phyloP scores from a whole-genome alignment of 2,113 vertebrate genomes.

The Ovibos moschatus region DNA sequence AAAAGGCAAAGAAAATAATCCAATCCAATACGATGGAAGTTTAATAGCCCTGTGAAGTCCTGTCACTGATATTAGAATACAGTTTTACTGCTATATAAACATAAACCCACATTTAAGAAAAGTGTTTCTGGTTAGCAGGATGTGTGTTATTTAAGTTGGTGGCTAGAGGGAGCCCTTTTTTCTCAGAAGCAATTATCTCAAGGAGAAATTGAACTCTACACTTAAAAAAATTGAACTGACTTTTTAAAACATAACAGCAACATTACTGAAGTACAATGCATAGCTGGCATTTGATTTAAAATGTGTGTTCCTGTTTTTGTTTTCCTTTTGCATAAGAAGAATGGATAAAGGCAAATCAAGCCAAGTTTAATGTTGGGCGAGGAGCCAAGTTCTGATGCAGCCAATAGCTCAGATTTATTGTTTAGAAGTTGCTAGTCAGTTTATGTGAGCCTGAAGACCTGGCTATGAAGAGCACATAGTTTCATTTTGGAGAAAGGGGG shows the following conservation, averaged over 20 bases:
- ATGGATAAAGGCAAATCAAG: background rate
- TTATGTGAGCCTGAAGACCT: background rate
- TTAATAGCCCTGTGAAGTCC: slow-evolving; percentile 68
- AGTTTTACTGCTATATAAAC: slow-evolving; percentile 77
- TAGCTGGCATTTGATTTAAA: background rate
- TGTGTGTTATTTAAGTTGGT: slow-evolving; percentile 55
- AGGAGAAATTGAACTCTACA: background rate
- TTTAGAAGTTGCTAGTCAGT: background rate
- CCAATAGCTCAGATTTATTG: background rate
- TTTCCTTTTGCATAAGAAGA: background rate
- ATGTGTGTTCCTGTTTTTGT: background rate
- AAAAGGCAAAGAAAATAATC: background rate
- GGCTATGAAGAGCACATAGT: background rate
- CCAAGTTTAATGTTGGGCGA: background rate
- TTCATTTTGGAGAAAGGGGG: background rate
- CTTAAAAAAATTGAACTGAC: background rate
- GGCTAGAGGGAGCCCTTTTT: slow-evolving; percentile 79
- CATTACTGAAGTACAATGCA: background rate
- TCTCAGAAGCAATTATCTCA: slow-evolving; percentile 41
- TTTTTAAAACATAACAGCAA: background rate
- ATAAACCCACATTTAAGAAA: slow-evolving; percentile 55
- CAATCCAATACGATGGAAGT: slow-evolving; percentile 64
- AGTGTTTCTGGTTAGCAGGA: background rate
- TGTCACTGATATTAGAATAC: slow-evolving; percentile 71
- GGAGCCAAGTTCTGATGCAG: background rate